phyloP scores from a whole-genome alignment of 1,140 invertebrate genomes.

The Ceratitis capitata region DNA sequence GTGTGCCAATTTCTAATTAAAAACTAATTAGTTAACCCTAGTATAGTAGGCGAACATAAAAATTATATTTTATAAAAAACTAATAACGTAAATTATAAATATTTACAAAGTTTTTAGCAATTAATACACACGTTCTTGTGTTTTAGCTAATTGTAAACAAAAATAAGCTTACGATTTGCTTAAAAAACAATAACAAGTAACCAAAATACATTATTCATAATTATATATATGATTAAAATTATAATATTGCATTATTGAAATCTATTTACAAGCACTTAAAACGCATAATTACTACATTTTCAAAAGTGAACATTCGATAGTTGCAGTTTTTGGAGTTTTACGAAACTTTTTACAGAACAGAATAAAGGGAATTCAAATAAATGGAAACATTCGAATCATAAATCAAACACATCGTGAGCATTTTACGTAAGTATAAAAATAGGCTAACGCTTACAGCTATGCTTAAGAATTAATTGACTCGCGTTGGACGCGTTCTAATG shows the following conservation, averaged over 20 bases:
- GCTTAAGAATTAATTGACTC: background rate
- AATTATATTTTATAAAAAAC: background rate
- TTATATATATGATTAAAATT: slow-evolving; percentile 3
- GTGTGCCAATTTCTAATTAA: no score
- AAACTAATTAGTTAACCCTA: no score
- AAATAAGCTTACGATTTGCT: background rate
- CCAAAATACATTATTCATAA: background rate
- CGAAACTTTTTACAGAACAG: background rate
- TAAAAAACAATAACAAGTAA: slow-evolving; percentile 12
- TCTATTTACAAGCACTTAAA: background rate
- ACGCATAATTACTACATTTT: background rate
- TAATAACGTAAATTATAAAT: background rate
- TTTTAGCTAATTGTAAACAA: background rate
- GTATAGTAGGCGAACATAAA: no score
- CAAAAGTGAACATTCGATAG: background rate
- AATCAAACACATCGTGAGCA: background rate
- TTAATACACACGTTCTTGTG: background rate
- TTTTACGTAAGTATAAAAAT: background rate
- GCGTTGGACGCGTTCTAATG: background rate
- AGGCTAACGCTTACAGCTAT: background rate
- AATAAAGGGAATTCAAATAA: background rate
- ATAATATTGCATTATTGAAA: slow-evolving; percentile 1
- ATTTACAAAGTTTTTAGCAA: background rate
- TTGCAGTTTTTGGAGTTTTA: background rate
- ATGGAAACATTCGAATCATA: background rate